phyloP scores from a whole-genome alignment of 2,888 invertebrate genomes.

The Crematogaster levior region DNA sequence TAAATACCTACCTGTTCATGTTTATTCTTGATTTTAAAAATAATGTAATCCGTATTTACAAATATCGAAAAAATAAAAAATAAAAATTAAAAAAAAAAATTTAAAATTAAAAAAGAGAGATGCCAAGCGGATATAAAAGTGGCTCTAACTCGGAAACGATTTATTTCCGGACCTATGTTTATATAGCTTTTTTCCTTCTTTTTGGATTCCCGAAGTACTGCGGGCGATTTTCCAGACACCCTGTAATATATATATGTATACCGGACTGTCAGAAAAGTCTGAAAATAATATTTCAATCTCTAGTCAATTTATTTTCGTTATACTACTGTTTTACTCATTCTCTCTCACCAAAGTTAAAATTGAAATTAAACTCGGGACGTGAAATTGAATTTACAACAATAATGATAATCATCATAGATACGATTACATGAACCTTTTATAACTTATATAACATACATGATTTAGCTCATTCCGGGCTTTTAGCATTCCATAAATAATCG shows the following conservation, averaged over 20 bases:
- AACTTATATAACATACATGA: background rate
- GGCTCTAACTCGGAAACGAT: too few relatives aligned
- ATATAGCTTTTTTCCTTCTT: too few relatives aligned
- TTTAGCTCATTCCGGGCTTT: background rate
- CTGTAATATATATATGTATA: background rate
- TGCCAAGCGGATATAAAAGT: too few relatives aligned
- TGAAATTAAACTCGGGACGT: background rate
- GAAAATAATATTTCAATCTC: background rate
- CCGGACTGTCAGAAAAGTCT: background rate
- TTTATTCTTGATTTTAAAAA: too few relatives aligned
- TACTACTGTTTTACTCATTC: background rate
- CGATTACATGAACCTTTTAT: background rate
- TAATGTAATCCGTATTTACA: too few relatives aligned
- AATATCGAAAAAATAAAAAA: too few relatives aligned
- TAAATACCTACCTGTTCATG: too few relatives aligned
- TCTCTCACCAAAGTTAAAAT: background rate
- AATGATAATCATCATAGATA: background rate
- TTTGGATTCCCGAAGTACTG: too few relatives aligned
- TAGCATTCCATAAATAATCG: slow-evolving; percentile 17
- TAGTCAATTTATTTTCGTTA: background rate
- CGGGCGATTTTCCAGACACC: too few relatives aligned
- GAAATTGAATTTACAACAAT: background rate
- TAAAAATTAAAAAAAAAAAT: too few relatives aligned
- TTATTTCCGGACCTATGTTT: too few relatives aligned
- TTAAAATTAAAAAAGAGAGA: too few relatives aligned